Base-by-base conservation (phyloP, 2,888 invertebrate species). In the Ectemnius lituratus region DNA sequence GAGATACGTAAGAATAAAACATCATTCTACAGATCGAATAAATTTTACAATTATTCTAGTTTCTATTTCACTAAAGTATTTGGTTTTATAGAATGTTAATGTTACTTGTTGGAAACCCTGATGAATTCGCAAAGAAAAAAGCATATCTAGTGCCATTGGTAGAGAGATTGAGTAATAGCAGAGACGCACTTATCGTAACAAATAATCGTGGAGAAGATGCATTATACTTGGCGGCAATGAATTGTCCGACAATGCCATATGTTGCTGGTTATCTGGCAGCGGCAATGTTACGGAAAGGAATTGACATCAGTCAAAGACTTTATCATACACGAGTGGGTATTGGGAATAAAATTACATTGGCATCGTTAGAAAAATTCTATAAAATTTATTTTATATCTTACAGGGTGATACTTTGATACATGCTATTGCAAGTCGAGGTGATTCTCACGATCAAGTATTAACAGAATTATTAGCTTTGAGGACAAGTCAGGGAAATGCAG, bases 341-440 rank as follows among this genome's bases (percentile, higher is more conserved):
- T 16, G 1, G 14, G 2, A 52, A 52, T 52, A 37, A 37, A 37
- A 37, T 8, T 1, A 37, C 37, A 8, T 37, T 8, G 11, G 8
- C 11, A 8, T 11, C 37, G 4, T 37, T 37, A 37, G 8, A 37
- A 37, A 37, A 37, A 37, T 37, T 37, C 8, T 8, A 8, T 8
- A 37, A 37, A 23, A 2, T 23, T 23, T 23, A 23, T 23, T 23
- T 23, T 23, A 23, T 23, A 23, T 20, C 2, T 20, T 52, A 5
- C 74, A 90, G 90, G 87, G 87, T 20, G 82, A 89, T 37, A 88
- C 88, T 2, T 64, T 90, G 70, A 78, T 90, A 23, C 90, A 89
- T 59, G 82, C 83, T 6, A 57, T 89, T 8, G 87, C 86, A 4
- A 80, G 82, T 0, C 84, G 83, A 62, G 90, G 90, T 2, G 89